Evolutionary conservation across 1,140 invertebrate species (phyloP), one percentile per base, ranked within the genome.

Genomic region (Magallana ariakensis): DNA sequence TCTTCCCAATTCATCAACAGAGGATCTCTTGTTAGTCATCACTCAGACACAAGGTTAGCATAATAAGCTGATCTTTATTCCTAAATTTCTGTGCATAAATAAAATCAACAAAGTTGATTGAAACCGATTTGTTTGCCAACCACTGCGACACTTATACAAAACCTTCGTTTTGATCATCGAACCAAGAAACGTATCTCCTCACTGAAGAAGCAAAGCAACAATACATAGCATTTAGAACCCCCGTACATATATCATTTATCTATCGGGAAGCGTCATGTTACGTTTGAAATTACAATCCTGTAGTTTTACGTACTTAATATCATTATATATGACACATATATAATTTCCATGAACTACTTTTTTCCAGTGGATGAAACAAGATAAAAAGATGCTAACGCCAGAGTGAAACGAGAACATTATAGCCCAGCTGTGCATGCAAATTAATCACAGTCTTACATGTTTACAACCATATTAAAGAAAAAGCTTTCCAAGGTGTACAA

Each of bases 101-200:
- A 70, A 75, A 75, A 75, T 75, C 33, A 26, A 75, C 66, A 26
- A 75, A 75, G 66, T 75, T 75, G 66, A 75, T 75, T 75, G 66
- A 75, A 75, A 75, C 26, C 33, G 66, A 75, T 70, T 70, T 75
- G 66, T 75, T 75, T 33, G 22, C 19, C 19, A 75, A 33, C 66
- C 66, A 75, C 22, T 33, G 66, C 22, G 66, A 10, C 26, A 26
- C 66, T 75, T 75, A 26, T 75, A 26, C 66, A 75, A 26, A 46
- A 75, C 26, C 66, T 26, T 75, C 66, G 66, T 75, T 75, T 75
- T 75, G 66, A 75, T 75, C 66, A 26, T 75, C 66, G 19, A 75
- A 75, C 22, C 66, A 75, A 26, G 66, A 26, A 75, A 22, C 22
- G 19, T 26, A 26, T 26, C 66, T 75, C 33, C 66, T 75, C 11